Evolutionary conservation across 1,140 invertebrate species (phyloP).

Genomic region (Lethocerus indicus): DNA sequence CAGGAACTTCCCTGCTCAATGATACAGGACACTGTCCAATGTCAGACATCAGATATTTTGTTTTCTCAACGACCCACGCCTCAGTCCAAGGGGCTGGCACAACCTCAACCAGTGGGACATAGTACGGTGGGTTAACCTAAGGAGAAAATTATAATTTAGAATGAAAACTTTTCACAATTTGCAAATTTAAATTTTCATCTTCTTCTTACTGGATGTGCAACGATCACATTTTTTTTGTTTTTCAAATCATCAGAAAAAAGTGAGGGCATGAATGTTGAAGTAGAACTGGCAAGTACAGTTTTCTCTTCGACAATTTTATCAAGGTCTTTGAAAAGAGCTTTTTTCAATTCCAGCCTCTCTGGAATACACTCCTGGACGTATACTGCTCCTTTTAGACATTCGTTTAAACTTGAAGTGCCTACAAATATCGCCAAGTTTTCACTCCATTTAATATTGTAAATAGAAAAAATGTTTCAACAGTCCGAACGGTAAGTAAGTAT

Average conservation of each 20-base stretch:
- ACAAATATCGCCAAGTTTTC: not conserved
- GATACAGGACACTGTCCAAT: conserved; percentile 83
- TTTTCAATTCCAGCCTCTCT: conserved; percentile 72
- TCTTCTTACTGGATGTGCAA: conserved; percentile 71
- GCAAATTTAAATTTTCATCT: not conserved
- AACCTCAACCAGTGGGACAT: conserved; percentile 83
- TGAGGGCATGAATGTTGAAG: conserved; percentile 77
- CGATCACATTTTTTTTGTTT: conserved; percentile 53
- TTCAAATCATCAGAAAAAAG: conserved; percentile 61
- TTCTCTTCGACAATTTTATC: conserved; percentile 54
- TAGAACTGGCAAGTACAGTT: conserved; percentile 76
- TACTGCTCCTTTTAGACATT: conserved; percentile 49
- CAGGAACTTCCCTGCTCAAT: conserved; percentile 68
- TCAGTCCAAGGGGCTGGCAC: conserved; percentile 84
- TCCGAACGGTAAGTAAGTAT: conserved; percentile 13
- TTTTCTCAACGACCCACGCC: conserved; percentile 40
- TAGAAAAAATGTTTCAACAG: too few relatives aligned
- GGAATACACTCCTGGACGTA: conserved; percentile 86
- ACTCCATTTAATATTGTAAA: not conserved
- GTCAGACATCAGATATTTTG: conserved; percentile 61
- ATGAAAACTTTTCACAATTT: not conserved
- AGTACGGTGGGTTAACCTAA: conserved; percentile 88
- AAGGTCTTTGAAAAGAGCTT: conserved; percentile 56
- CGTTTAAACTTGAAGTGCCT: conserved; percentile 45
- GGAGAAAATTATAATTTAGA: not conserved